Evolutionary conservation across 2,888 invertebrate species (phyloP), one percentile per base, ranked within the genome.

Genomic region (Eristalis pertinax): DNA sequence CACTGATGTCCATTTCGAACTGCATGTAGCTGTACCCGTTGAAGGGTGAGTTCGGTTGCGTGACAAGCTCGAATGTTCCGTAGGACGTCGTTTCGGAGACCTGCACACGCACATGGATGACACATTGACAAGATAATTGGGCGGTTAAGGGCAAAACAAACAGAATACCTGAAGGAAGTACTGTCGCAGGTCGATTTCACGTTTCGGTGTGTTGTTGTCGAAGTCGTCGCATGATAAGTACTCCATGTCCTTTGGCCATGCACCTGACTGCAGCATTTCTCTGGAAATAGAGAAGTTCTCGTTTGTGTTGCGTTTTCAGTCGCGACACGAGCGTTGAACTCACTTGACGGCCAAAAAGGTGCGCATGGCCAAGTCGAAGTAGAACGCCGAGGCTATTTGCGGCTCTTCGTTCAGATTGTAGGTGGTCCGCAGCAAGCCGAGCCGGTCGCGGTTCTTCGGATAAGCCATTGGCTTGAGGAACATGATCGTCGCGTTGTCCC

Each of bases 321-420:
- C 22, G 26, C 11, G 32, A 58, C 50, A 78, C 32, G 56, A 32
- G 56, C 29, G 13, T n/a, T 7, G 10, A 7, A 90, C 94, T 94
- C 94, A 96, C 96, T 95, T 96, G 88, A 97, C 94, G 8, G 96
- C 95, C 89, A 96, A 93, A 90, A 97, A 95, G 4, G 96, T 95
- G 89, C 96, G 94, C 81, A 97, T 92, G 29, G 96, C 95, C 87
- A 98, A 93, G 93, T 98, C 98, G 92, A 97, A 98, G 93, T 98
- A 98, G 93, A 98, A 98, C 5, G 97, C 96, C 0, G 96, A 95
- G 60, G 96, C 95, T 84, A 97, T 95, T 93, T 96, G 96, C 2
- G 97, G 96, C 90, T 95, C 95, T 78, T 93, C 92, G 90, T 95
- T 96, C 91, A 96, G 94, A 91, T 96, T 96, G 92, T 95, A 96